A percentile compares a stretch with the other conserved stretches of the same genome.
These are phyloP conservation scores for Pissodes strobi DNA, from an alignment of 1,140 invertebrate genomes.

Conservation along the genomic window DNA sequence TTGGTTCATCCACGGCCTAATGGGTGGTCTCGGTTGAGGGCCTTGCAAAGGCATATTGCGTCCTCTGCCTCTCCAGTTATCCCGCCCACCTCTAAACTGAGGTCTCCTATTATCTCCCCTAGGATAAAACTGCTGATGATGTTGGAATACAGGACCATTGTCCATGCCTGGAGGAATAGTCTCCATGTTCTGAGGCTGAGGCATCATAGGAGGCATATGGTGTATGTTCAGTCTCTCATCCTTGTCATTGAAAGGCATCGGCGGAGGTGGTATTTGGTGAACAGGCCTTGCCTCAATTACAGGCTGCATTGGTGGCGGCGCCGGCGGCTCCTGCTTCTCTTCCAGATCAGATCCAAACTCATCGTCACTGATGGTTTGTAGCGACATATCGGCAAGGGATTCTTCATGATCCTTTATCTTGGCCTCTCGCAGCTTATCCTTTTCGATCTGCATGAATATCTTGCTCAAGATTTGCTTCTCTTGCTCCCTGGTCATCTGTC, in stretches of 20 bases:
- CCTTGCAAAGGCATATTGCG: background rate
- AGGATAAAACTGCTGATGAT: too few relatives aligned
- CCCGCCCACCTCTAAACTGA: conserved; percentile 7
- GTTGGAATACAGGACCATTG: background rate
- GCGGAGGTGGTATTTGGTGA: background rate
- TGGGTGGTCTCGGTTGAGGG: conserved; percentile 39
- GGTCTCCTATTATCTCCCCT: conserved; percentile 1
- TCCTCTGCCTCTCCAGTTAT: conserved; percentile 21
- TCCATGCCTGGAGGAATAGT: background rate
- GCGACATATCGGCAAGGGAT: conserved; percentile 38
- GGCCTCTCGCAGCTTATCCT: conserved; percentile 75
- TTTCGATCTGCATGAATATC: conserved; percentile 77
- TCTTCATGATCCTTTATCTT: conserved; percentile 66
- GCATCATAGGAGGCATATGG: too few relatives aligned
- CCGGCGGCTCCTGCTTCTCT: conserved; percentile 7
- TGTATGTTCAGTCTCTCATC: conserved; percentile 36
- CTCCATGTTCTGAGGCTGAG: background rate
- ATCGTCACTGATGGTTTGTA: conserved; percentile 56
- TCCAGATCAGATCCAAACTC: conserved; percentile 52
- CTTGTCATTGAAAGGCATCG: conserved; percentile 41
- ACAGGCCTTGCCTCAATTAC: background rate
- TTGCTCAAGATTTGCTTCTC: conserved; percentile 81
- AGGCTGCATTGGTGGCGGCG: background rate
- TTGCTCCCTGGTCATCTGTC: conserved; percentile 75
- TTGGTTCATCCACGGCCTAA: conserved; percentile 40